phyloP scores from a whole-genome alignment of 2,888 invertebrate genomes.

The Camptogramma bilineatum region DNA sequence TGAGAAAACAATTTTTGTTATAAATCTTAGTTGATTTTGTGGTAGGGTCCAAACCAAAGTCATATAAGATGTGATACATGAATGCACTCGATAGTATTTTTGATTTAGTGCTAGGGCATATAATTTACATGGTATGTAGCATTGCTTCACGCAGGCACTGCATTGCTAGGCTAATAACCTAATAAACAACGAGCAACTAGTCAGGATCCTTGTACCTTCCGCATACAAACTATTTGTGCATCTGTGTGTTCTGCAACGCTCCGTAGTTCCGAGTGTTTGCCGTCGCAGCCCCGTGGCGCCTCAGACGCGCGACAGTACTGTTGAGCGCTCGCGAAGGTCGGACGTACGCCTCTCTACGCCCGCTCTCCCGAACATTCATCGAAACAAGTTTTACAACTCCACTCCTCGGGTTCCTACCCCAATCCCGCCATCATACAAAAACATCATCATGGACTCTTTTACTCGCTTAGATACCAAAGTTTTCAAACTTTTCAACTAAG shows the following conservation, averaged over 20 bases:
- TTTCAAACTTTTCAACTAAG: slow-evolving; percentile 56
- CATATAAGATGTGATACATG: slow-evolving; percentile 1
- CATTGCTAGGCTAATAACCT: slow-evolving; percentile 54
- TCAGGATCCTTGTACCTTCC: slow-evolving; percentile 61
- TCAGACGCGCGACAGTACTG: slow-evolving; percentile 69
- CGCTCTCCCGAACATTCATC: slow-evolving; percentile 55
- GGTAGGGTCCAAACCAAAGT: neutral
- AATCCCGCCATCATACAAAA: slow-evolving; percentile 45
- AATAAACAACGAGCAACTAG: slow-evolving; percentile 58
- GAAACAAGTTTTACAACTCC: slow-evolving; percentile 76
- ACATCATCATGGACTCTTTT: slow-evolving; percentile 69
- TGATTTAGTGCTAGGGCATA: slow-evolving; percentile 17
- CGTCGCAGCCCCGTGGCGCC: slow-evolving; percentile 68
- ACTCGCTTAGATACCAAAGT: slow-evolving; percentile 56
- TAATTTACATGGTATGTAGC: slow-evolving; percentile 30
- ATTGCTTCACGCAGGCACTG: slow-evolving; percentile 35
- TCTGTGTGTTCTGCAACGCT: slow-evolving; percentile 54
- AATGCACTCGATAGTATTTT: slow-evolving; percentile 15
- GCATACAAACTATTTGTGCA: slow-evolving; percentile 28
- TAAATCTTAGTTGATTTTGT: neutral
- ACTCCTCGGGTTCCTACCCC: slow-evolving; percentile 47
- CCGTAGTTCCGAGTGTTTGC: slow-evolving; percentile 63
- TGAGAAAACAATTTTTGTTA: no score
- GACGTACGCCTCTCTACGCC: slow-evolving; percentile 63
- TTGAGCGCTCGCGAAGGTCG: slow-evolving; percentile 62